Percentiles rank a stretch among this genome's conserved stretches.
Conservation (phyloP, 2,888 invertebrate genomes). For the Lepetodrilus schrolli region DNA sequence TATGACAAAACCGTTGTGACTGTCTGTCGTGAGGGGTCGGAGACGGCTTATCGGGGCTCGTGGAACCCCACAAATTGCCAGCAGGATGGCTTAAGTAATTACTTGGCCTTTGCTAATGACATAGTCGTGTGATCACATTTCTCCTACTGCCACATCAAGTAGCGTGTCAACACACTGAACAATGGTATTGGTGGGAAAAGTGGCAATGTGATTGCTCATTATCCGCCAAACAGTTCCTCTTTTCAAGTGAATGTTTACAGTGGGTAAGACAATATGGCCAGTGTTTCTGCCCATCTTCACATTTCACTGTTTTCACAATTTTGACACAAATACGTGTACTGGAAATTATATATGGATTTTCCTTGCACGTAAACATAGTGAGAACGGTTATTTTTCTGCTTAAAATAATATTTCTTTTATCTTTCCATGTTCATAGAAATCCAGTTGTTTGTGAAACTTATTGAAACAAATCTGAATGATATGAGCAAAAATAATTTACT, state of each 20-base stretch:
- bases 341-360: too few relatives aligned
- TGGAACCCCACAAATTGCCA: background rate
- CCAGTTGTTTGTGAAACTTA: too few relatives aligned
- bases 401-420: too few relatives aligned
- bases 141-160: slow-evolving; percentile 7
- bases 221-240: background rate
- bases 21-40: slow-evolving; percentile 5
- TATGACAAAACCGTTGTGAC: background rate
- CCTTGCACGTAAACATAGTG: too few relatives aligned
- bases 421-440: too few relatives aligned
- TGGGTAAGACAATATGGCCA: background rate
- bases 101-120: slow-evolving; percentile 8
- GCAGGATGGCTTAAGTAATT: slow-evolving; percentile 5
- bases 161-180: slow-evolving; percentile 13
- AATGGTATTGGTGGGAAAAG: slow-evolving; percentile 21
- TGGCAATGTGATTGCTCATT: slow-evolving; percentile 12
- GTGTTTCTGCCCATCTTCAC: too few relatives aligned
- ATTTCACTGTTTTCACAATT: too few relatives aligned
- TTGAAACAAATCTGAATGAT: too few relatives aligned
- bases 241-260: slow-evolving; percentile 1
- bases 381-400: too few relatives aligned
- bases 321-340: too few relatives aligned
- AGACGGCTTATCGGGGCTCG: background rate
- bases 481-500: too few relatives aligned
- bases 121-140: slow-evolving; percentile 14